Base-by-base conservation (phyloP, 1,140 invertebrate species). In the Bradynema listronoti region DNA sequence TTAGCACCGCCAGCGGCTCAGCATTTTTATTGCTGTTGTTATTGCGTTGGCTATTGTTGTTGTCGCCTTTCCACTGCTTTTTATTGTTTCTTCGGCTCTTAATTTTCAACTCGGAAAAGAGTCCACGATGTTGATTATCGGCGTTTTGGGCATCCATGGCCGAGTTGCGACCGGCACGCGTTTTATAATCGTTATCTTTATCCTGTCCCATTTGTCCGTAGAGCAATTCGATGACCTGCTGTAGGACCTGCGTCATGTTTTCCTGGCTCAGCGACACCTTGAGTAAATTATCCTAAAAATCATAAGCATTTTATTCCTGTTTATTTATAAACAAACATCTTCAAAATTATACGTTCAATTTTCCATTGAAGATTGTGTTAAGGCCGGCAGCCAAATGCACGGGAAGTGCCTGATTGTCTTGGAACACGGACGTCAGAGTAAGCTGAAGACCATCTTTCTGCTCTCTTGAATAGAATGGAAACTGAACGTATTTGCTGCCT, bases 1-100 rank as follows among this genome's bases (percentile, higher is more conserved):
- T 16, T 5, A 65, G 32, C 68, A 65, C 71, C 24, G 49, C 63
- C 25, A 70, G 68, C 24, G 68, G 69, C 27, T 65, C 55, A 41
- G 22, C 19, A 25, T 16, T n/a, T 36, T 43, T 70, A 29, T 32
- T 63, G 30, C 4, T 66, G 4, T 55, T 30, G 46, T 11, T 39
- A 39, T 39, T 39, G 19, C 11, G 19, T 39, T 19, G 19, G 36
- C 11, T 39, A 39, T 39, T 39, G 11, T 19, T 11, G 19, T 39
- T 11, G 11, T 39, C 19, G 11, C 19, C 11, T 39, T 39, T 11
- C 36, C 11, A 39, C 36, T 11, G 46, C 24, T 49, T 16, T 11
- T 27, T 30, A 11, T 11, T 14, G 24, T 11, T 49, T 11, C 11
- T 11, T 49, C 11, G 46, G 11, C 11, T 27, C 16, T 11, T 39